Percentiles rank a stretch among this genome's conserved stretches.
Conservation (phyloP, 2,113 vertebrate genomes). For the Corythornis vintsioides region DNA sequence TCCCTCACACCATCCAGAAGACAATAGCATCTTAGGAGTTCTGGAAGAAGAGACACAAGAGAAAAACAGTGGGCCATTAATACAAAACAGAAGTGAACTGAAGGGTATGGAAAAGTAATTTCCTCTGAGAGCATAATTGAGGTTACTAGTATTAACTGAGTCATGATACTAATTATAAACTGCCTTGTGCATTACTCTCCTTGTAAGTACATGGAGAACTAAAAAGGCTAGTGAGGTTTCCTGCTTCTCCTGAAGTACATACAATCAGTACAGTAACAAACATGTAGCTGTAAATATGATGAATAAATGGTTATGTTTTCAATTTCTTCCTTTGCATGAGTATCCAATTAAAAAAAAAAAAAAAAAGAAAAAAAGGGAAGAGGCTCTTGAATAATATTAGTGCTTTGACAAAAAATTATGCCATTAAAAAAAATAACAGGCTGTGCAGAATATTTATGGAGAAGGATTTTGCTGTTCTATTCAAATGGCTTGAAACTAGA, state of each 20-base stretch:
- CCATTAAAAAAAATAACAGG: not conserved
- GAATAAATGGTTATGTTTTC: not conserved
- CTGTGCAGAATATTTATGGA: not conserved
- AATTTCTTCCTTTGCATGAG: not conserved
- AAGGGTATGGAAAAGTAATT: slow-evolving; percentile 32
- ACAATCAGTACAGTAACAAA: not conserved
- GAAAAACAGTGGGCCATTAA: not conserved
- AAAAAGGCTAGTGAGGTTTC: slow-evolving; percentile 10
- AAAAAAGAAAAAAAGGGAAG: not conserved
- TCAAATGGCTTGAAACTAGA: not conserved
- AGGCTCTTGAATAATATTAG: not conserved
- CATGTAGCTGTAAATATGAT: not conserved
- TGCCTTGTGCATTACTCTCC: not conserved
- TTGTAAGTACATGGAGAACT: not conserved
- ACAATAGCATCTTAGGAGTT: not conserved
- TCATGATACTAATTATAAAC: slow-evolving; percentile 72
- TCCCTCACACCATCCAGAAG: not conserved
- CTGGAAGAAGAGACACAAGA: slow-evolving; percentile 58
- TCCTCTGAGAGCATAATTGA: slow-evolving; percentile 24
- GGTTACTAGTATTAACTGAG: slow-evolving; percentile 27
- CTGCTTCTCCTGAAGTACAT: not conserved
- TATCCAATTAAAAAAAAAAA: not conserved
- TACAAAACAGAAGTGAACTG: not conserved
- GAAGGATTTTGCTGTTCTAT: not conserved
- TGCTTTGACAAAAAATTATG: not conserved